Evolutionary conservation across 2,797 vertebrate species (phyloP).

Genomic region (Australoheros facetus): DNA sequence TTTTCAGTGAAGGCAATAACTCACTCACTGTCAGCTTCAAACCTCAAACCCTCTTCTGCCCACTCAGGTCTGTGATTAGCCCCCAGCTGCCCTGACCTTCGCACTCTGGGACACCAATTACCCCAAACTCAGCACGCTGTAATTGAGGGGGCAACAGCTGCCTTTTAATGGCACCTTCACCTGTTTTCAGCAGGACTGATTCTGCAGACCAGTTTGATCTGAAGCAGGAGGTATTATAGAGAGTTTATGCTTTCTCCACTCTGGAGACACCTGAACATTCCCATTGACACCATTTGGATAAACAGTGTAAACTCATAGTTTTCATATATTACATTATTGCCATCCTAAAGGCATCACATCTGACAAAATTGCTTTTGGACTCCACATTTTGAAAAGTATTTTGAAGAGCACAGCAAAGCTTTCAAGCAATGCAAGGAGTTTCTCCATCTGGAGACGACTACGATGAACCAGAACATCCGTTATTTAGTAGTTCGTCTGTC

Average conservation of each 20-base stretch:
- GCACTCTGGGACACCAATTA: slow-evolving; percentile 40
- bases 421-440: no score
- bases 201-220: neutral
- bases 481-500: no score
- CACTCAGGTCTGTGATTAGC: slow-evolving; percentile 71
- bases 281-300: neutral
- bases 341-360: neutral
- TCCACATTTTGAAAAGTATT: neutral
- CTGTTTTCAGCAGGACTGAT: slow-evolving; percentile 56
- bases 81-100: slow-evolving; percentile 58
- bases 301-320: neutral
- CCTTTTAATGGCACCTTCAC: slow-evolving; percentile 69
- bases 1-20: slow-evolving; percentile 58
- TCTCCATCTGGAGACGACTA: no score
- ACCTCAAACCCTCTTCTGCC: slow-evolving; percentile 25
- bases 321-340: neutral
- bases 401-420: neutral
- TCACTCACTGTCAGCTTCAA: neutral
- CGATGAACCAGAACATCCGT: no score
- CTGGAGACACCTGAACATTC: neutral
- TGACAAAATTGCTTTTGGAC: neutral
- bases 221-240: neutral
- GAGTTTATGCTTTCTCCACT: neutral
- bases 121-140: slow-evolving; percentile 36
- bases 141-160: slow-evolving; percentile 75